These are phyloP conservation scores for Podarcis siculus DNA, from an alignment of 2,797 vertebrate genomes.

Conservation along the genomic window DNA sequence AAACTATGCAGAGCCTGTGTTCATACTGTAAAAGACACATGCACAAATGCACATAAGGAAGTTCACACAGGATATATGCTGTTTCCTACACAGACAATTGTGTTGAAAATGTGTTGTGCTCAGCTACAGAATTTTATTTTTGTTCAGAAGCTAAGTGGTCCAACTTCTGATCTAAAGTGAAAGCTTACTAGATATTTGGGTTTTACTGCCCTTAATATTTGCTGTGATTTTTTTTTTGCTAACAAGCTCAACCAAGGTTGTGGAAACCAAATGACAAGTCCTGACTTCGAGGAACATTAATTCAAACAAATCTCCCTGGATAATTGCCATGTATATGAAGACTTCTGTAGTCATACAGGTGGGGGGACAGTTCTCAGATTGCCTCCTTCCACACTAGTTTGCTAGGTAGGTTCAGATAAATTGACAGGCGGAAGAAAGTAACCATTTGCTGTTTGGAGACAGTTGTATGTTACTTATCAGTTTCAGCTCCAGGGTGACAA, in stretches of 20 bases:
- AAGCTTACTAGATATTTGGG: neutral
- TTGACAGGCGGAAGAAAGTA: constrained; percentile 51
- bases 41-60: neutral
- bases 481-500: constrained; percentile 58
- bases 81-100: neutral
- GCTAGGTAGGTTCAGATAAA: constrained; percentile 14
- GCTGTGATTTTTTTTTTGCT: neutral
- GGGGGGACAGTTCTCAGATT: too few species aligned
- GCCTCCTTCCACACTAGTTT: too few species aligned
- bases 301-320: neutral
- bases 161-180: neutral
- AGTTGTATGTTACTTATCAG: constrained; percentile 72
- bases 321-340: neutral
- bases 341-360: neutral
- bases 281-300: neutral
- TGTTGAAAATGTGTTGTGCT: neutral
- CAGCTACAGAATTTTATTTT: neutral
- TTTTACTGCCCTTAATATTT: neutral
- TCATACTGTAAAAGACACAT: neutral
- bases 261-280: neutral
- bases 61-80: neutral
- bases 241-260: neutral
- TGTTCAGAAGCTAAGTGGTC: neutral
- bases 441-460: constrained; percentile 52
- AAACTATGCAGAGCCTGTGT: neutral